Conservation (phyloP, 2,797 vertebrate species). For the Mus caroli region DNA sequence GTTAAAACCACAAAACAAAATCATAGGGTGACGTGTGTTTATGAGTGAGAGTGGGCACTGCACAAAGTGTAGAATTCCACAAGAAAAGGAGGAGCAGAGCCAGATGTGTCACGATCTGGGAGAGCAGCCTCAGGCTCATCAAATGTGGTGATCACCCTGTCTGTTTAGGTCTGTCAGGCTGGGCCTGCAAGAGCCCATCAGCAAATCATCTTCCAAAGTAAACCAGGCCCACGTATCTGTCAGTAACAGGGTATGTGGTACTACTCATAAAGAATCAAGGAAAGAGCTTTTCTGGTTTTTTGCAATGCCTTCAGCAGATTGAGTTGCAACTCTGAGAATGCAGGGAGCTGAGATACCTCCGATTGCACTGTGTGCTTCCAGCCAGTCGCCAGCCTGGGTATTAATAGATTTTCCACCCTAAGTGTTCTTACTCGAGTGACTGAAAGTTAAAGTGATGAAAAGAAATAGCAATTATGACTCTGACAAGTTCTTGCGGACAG, state of each 20-base stretch:
- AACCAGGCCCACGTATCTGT: slow-evolving; percentile 17
- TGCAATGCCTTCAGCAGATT: slow-evolving; percentile 58
- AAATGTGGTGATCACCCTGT: neutral
- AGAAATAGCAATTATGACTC: slow-evolving; percentile 65
- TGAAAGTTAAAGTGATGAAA: slow-evolving; percentile 72
- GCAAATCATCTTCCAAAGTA: slow-evolving; percentile 46
- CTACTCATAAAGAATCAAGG: slow-evolving; percentile 43
- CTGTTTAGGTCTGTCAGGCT: neutral
- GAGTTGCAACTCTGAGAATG: slow-evolving; percentile 40
- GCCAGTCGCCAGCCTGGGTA: neutral
- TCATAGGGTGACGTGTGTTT: accelerated
- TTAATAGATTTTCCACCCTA: slow-evolving; percentile 74
- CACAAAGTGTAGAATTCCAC: neutral
- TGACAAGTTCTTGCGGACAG: slow-evolving; percentile 35
- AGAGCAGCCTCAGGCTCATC: neutral
- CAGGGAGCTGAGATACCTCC: neutral
- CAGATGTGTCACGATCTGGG: neutral
- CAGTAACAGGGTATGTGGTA: neutral
- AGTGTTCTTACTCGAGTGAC: slow-evolving; percentile 63
- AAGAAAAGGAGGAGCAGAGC: neutral
- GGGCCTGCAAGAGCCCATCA: neutral
- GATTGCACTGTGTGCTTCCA: neutral
- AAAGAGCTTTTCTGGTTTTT: slow-evolving; percentile 14
- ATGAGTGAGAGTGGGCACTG: neutral
- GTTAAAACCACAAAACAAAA: neutral